These are phyloP conservation scores for Scomber colias DNA, from an alignment of 2,113 vertebrate species.

Conservation along the genomic window DNA sequence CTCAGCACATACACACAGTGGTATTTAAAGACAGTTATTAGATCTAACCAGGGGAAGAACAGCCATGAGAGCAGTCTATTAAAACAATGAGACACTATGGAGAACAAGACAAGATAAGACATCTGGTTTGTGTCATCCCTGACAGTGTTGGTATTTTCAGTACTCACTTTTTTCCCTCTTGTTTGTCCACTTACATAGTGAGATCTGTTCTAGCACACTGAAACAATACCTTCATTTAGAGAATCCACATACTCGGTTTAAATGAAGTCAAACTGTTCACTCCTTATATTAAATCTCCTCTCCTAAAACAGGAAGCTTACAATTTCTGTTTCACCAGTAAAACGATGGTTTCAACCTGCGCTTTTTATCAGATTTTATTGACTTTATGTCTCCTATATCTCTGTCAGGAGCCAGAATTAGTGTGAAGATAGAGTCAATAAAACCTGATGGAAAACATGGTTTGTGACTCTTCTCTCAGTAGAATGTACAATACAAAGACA, in stretches of 20 bases:
- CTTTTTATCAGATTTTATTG: conserved; percentile 26
- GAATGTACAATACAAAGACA: neutral
- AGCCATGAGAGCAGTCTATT: conserved; percentile 8
- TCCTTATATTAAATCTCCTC: conserved; percentile 7
- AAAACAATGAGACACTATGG: conserved; percentile 21
- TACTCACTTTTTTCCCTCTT: neutral
- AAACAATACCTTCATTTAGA: neutral
- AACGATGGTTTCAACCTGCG: neutral
- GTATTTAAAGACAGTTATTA: conserved; percentile 45
- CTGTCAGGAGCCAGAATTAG: conserved; percentile 4
- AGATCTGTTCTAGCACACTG: conserved; percentile 4
- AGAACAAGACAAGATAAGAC: conserved; percentile 35
- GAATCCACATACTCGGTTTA: neutral
- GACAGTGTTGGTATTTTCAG: conserved; percentile 10
- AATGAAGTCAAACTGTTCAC: neutral
- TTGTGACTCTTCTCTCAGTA: neutral
- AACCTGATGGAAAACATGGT: neutral
- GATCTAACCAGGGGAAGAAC: conserved; percentile 24
- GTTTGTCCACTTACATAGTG: neutral
- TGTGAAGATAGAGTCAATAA: conserved; percentile 10
- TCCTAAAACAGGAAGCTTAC: neutral
- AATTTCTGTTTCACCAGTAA: neutral
- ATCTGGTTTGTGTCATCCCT: conserved; percentile 47
- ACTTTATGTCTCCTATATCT: conserved; percentile 10
- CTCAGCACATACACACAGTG: conserved; percentile 29